phyloP scores from a whole-genome alignment of 2,113 vertebrate genomes.

The Nibea albiflora region DNA sequence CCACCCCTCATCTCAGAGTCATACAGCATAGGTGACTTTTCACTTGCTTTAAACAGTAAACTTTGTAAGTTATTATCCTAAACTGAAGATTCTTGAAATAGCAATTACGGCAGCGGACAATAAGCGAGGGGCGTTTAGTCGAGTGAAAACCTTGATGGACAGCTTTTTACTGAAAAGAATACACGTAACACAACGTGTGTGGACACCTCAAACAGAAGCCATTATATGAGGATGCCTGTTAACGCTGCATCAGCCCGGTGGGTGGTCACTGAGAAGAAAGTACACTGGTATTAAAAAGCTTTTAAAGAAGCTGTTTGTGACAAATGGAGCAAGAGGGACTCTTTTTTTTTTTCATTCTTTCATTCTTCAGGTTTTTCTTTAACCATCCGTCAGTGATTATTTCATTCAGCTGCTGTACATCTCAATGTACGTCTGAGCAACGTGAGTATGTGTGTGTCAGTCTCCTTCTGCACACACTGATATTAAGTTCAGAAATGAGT shows the following conservation, averaged over 20 bases:
- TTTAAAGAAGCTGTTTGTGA: conserved; percentile 17
- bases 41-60: background rate
- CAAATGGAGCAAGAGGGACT: conserved; percentile 21
- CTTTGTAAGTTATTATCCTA: background rate
- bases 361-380: background rate
- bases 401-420: background rate
- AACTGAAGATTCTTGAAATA: background rate
- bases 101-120: background rate
- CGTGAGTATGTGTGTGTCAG: background rate
- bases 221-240: background rate
- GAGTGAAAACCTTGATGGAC: background rate
- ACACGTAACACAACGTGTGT: background rate
- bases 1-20: too few relatives aligned
- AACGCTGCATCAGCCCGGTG: background rate
- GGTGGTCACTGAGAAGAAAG: conserved; percentile 26
- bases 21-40: too few relatives aligned
- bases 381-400: conserved; percentile 24
- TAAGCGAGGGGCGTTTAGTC: background rate
- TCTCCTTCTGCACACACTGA: conserved; percentile 10
- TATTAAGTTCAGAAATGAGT: conserved; percentile 28
- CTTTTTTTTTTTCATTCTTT: background rate
- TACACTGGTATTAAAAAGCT: conserved; percentile 49
- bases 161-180: background rate
- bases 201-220: background rate
- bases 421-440: conserved; percentile 5